phyloP scores from a whole-genome alignment of 2,797 vertebrate species.

The Acestrorhynchus altus region DNA sequence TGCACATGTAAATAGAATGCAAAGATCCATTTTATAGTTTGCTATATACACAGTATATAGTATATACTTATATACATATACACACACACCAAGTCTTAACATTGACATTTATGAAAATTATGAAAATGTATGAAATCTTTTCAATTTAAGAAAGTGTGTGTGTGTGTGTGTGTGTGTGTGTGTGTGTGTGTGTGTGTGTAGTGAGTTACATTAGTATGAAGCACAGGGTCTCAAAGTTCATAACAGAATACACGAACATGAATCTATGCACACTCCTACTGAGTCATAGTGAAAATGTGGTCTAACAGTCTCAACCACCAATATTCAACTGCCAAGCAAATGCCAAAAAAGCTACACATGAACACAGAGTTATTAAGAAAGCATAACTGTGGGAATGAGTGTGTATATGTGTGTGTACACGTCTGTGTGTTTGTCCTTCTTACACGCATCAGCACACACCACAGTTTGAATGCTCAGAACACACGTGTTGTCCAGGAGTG shows the following conservation, averaged over 20 bases:
- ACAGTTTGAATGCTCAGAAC: not conserved
- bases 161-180: constrained; percentile 22
- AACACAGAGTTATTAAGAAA: not conserved
- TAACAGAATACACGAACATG: not conserved
- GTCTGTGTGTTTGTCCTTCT: not conserved
- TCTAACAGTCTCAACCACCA: constrained; percentile 35
- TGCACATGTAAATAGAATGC: too few relatives aligned
- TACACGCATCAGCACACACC: not conserved
- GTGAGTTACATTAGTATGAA: not conserved
- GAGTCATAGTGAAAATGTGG: constrained; percentile 42
- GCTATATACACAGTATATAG: too few relatives aligned
- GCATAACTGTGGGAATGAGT: not conserved
- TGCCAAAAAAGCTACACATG: constrained; percentile 16
- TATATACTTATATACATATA: too few relatives aligned
- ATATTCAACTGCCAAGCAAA: constrained; percentile 22
- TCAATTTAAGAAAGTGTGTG: too few relatives aligned
- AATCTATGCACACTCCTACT: not conserved
- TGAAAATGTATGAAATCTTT: too few relatives aligned
- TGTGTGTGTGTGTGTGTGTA: constrained; percentile 19
- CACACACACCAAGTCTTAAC: too few relatives aligned
- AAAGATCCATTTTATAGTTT: too few relatives aligned
- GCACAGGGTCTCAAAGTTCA: not conserved
- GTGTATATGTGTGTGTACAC: not conserved
- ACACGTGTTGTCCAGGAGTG: not conserved
- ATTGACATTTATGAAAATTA: too few relatives aligned